These are phyloP conservation scores for Dallia pectoralis DNA, from an alignment of 2,797 vertebrate species.

Conservation along the genomic window DNA sequence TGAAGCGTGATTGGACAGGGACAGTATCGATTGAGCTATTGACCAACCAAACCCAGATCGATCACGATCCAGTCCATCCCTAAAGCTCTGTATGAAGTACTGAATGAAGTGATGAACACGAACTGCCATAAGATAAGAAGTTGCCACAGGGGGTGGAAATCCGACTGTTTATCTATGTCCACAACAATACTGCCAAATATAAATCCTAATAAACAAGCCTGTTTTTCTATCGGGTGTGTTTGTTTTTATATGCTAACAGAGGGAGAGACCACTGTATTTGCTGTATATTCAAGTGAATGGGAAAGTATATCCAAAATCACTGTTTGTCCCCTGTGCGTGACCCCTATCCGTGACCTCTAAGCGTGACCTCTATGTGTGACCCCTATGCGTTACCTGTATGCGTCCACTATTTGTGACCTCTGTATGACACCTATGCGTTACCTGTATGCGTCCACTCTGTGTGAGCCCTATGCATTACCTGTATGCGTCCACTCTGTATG, in stretches of 20 bases:
- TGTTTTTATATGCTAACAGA: neutral
- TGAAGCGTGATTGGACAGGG: conserved; percentile 28
- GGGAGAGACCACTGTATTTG: neutral
- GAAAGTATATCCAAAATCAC: too few species aligned
- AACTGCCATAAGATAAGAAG: conserved; percentile 34
- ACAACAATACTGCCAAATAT: conserved; percentile 60
- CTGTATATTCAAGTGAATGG: too few species aligned
- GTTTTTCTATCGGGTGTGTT: neutral
- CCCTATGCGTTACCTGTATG: conserved; percentile 19
- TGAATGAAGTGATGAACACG: conserved; percentile 30
- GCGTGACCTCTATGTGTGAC: conserved; percentile 22
- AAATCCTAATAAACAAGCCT: conserved; percentile 61
- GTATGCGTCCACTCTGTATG: conserved; percentile 18
- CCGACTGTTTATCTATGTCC: conserved; percentile 45
- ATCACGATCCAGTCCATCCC: neutral
- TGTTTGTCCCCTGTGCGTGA: conserved; percentile 17
- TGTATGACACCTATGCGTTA: too few species aligned
- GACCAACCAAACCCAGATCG: conserved; percentile 29
- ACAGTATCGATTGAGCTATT: conserved; percentile 50
- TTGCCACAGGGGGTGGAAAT: conserved; percentile 11
- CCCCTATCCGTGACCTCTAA: too few species aligned
- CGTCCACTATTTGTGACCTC: conserved; percentile 1
- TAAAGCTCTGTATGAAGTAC: conserved; percentile 10
- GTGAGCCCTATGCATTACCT: too few species aligned
- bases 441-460: too few species aligned